Evolutionary conservation across 2,888 invertebrate species (phyloP), one percentile per base, ranked within the genome.

Genomic region (Ctenicera cuprea): DNA sequence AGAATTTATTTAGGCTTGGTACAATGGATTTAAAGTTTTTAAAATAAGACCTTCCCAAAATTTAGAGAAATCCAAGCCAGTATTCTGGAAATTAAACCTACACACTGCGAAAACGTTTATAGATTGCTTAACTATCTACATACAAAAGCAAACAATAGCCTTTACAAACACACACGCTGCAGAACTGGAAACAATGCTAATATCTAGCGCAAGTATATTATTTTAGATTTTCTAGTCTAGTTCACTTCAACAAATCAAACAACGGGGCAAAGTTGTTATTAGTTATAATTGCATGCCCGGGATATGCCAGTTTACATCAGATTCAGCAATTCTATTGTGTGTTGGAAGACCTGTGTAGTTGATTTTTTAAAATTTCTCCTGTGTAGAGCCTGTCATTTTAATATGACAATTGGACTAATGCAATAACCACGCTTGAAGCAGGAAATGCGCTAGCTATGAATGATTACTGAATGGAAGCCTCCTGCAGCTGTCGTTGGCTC

Each of bases 351-450:
- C 59, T 67, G 57, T 33, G 57, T n/a, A 30, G 67, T 67, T 59
- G 45, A 67, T 45, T 67, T 33, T n/a, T 7, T 59, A 57, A 63
- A 22, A 20, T 59, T 57, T 43, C 30, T 22, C 30, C 54, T 26
- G 9, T 20, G n/a, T 50, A 26, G 54, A 52, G 14, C n/a, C 38
- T 33, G 22, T 37, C 64, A 38, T 52, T 65, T 48, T 54, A 54
- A 20, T 54, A 66, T 22, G 18, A 43, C 52, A 66, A 66, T 66
- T 66, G 48, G 38, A 71, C 57, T 65, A 71, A 71, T 71, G 64
- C 64, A 71, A 59, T 71, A 64, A 71, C 54, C 59, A 45, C 18
- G 61, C 67, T 72, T 61, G 59, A 72, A 72, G 61, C 72, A 72
- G 72, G 72, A 67, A 72, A 72, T 59, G 72, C 64, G 57, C 52